phyloP scores from a whole-genome alignment of 1,140 invertebrate species.

The Lordiphosa mommai region DNA sequence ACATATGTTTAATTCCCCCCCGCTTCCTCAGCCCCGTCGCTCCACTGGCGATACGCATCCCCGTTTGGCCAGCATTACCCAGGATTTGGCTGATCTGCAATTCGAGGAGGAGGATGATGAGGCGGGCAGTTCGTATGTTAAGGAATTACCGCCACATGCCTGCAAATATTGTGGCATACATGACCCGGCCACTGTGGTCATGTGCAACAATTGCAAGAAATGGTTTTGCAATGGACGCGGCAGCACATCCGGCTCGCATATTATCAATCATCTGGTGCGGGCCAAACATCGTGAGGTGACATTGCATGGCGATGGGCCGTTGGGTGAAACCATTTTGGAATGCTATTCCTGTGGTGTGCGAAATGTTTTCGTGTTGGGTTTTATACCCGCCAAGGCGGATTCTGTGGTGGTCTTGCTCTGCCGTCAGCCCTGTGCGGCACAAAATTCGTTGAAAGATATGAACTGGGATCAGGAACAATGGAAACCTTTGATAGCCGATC shows the following conservation, averaged over 20 bases:
- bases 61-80: constrained; percentile 86
- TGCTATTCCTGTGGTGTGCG: constrained; percentile 99
- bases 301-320: constrained; percentile 96
- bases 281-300: constrained; percentile 99
- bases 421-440: constrained; percentile 97
- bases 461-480: constrained; percentile 99
- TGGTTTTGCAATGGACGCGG: constrained; percentile 99
- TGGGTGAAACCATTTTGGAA: constrained; percentile 98
- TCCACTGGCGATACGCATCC: constrained; percentile 84
- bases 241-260: constrained; percentile 98
- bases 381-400: constrained; percentile 99
- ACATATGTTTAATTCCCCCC: background rate
- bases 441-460: constrained; percentile 98
- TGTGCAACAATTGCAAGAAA: constrained; percentile 99
- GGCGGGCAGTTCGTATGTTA: constrained; percentile 64
- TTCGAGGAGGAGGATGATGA: constrained; percentile 96
- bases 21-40: constrained; percentile 80
- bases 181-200: constrained; percentile 97
- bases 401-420: constrained; percentile 99
- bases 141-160: constrained; percentile 94
- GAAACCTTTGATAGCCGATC: constrained; percentile 98
- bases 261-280: constrained; percentile 98
- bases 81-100: constrained; percentile 89
- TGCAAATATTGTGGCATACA: constrained; percentile 99
- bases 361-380: constrained; percentile 98